Base-by-base conservation (phyloP, 1,140 invertebrate genomes). In the Sycophaga agraensis region DNA sequence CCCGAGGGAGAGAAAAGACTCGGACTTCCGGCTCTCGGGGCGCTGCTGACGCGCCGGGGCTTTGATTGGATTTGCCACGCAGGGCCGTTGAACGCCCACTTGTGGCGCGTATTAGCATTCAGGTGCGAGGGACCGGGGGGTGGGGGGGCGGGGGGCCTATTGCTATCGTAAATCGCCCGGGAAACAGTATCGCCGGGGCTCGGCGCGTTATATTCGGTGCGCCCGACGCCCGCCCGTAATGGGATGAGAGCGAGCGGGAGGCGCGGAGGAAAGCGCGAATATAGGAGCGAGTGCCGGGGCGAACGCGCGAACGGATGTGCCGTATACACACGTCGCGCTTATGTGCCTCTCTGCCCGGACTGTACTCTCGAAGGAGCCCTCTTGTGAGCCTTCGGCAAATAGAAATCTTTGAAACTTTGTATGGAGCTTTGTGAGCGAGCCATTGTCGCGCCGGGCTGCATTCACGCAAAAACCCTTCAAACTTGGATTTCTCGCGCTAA, bases 41-140 rank as follows among this genome's bases (percentile, higher is more conserved):
- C n/a, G n/a, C 24, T 60, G 24, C 61, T 55, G 43, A 46, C 65
- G 68, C 69, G 64, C 66, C 68, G 61, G 61, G 54, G 51, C 62
- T 75, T 75, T 77, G 74, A 77, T 77, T 75, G 69, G 68, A 78
- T 76, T 76, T 73, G 71, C 68, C 63, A 74, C 69, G 71, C 68
- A 66, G 70, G 39, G 64, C 49, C 60, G 53, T 65, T 55, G 4
- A 64, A 66, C 73, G 71, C 75, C 74, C 71, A 77, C 73, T 67
- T 67, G 59, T 55, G 65, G 66, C 56, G 67, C 54, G 55, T 64
- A 70, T 75, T 71, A 74, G 66, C 67, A 73, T 74, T 73, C 66
- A 46, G 49, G 35, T 28, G 57, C 62, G 34, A 57, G n/a, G 9
- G n/a, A 19, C 1, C 34, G 22, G 4, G 43, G 7, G 16, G 34